These are phyloP conservation scores for Coregonus sp. DNA, from an alignment of 2,797 vertebrate genomes.

Conservation along the genomic window DNA sequence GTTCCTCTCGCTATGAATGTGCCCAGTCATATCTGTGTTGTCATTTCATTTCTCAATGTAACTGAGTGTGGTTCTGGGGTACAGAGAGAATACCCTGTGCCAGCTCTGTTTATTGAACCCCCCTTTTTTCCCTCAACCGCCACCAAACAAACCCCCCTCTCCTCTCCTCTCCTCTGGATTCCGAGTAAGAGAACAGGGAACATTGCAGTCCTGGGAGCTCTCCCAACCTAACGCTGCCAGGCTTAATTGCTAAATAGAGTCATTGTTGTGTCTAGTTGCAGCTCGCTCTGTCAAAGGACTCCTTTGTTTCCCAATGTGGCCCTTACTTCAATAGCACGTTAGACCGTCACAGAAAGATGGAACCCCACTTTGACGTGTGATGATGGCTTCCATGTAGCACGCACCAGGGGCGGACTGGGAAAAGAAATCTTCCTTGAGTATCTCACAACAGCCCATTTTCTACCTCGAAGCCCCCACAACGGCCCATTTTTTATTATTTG, in stretches of 20 bases:
- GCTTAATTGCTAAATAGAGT: slow-evolving; percentile 65
- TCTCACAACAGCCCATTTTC: too few relatives aligned
- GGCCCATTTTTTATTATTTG: too few relatives aligned
- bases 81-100: slow-evolving; percentile 14
- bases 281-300: slow-evolving; percentile 53
- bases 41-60: slow-evolving; percentile 14
- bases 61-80: slow-evolving; percentile 33
- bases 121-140: slow-evolving; percentile 19
- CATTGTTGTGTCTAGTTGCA: slow-evolving; percentile 65
- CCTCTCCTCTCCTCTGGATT: slow-evolving; percentile 13
- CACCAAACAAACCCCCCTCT: neutral
- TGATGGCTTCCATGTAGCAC: slow-evolving; percentile 26
- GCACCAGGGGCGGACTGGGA: too few relatives aligned
- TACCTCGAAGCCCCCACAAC: too few relatives aligned
- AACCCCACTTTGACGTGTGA: slow-evolving; percentile 19
- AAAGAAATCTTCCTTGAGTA: too few relatives aligned
- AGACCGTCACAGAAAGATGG: slow-evolving; percentile 28
- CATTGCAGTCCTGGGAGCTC: slow-evolving; percentile 58
- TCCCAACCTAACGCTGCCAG: slow-evolving; percentile 65
- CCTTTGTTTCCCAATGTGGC: slow-evolving; percentile 62
- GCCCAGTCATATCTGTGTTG: slow-evolving; percentile 44
- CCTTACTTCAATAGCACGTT: slow-evolving; percentile 26
- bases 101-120: slow-evolving; percentile 60
- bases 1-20: slow-evolving; percentile 33
- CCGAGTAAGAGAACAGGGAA: slow-evolving; percentile 47